Conservation (phyloP, 2,888 invertebrate genomes). For the Apotomis capreana region DNA sequence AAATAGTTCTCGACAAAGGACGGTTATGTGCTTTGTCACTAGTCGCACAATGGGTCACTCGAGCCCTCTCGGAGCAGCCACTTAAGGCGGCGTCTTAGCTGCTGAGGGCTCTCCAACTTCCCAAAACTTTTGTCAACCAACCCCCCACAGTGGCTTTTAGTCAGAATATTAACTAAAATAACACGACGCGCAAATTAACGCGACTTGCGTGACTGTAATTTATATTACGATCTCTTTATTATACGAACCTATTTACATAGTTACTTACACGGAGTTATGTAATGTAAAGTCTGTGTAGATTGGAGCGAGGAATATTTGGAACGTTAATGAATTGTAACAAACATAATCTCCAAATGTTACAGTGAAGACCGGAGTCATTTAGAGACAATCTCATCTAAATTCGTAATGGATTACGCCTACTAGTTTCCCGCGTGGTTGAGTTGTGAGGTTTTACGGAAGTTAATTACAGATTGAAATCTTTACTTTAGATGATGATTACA, state of each 20-base stretch:
- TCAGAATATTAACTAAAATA: constrained; percentile 47
- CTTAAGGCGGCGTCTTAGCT: constrained; percentile 52
- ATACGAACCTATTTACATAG: constrained; percentile 28
- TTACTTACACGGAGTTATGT: constrained; percentile 25
- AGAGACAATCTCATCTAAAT: constrained; percentile 31
- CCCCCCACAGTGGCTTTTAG: constrained; percentile 42
- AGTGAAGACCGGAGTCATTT: constrained; percentile 17
- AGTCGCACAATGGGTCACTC: constrained; percentile 46
- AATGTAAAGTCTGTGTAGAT: constrained; percentile 30
- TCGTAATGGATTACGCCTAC: constrained; percentile 11
- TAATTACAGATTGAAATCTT: constrained; percentile 5
- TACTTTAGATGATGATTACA: neutral
- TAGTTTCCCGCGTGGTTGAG: constrained; percentile 2
- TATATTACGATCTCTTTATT: constrained; percentile 36
- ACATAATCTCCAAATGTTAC: constrained; percentile 23
- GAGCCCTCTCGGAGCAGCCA: constrained; percentile 52
- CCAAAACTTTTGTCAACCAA: constrained; percentile 55
- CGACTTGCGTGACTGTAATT: constrained; percentile 27
- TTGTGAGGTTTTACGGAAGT: constrained; percentile 8
- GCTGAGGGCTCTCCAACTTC: constrained; percentile 50
- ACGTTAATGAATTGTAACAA: constrained; percentile 34
- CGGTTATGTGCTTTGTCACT: constrained; percentile 47
- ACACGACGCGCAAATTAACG: constrained; percentile 40
- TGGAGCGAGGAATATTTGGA: constrained; percentile 18
- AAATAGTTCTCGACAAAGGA: constrained; percentile 49